phyloP scores from a whole-genome alignment of 2,888 invertebrate genomes.

The Quadroppia sp. region DNA sequence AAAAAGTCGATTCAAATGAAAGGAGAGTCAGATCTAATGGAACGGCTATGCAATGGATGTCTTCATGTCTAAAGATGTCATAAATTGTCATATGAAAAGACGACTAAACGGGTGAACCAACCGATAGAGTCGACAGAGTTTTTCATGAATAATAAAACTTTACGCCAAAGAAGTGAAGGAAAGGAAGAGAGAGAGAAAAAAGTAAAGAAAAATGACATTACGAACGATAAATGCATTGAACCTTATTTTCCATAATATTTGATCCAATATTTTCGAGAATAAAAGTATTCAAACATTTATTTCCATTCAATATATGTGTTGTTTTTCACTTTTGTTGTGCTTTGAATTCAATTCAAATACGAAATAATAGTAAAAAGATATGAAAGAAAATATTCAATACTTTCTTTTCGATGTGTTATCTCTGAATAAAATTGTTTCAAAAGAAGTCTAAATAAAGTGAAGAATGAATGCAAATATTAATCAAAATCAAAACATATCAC shows the following conservation, averaged over 20 bases:
- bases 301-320: neutral
- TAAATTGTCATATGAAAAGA: constrained; percentile 13
- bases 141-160: constrained; percentile 13
- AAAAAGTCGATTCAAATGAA: neutral
- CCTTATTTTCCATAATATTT: neutral
- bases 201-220: neutral
- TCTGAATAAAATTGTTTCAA: neutral
- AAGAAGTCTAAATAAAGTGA: neutral
- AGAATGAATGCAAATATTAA: neutral
- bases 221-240: constrained; percentile 9
- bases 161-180: neutral
- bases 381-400: too few species aligned
- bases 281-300: neutral
- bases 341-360: neutral
- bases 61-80: constrained; percentile 3
- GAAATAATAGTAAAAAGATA: neutral
- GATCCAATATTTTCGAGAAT: neutral
- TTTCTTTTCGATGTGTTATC: constrained; percentile 2
- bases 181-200: neutral
- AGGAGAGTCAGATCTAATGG: too few species aligned
- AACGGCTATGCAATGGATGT: neutral
- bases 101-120: neutral
- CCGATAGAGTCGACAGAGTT: constrained; percentile 14
- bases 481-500: neutral
- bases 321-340: too few species aligned